Evolutionary conservation across 2,888 invertebrate genomes (phyloP), one percentile per base, ranked within the genome.

Genomic region (Aphidoletes aphidimyza): DNA sequence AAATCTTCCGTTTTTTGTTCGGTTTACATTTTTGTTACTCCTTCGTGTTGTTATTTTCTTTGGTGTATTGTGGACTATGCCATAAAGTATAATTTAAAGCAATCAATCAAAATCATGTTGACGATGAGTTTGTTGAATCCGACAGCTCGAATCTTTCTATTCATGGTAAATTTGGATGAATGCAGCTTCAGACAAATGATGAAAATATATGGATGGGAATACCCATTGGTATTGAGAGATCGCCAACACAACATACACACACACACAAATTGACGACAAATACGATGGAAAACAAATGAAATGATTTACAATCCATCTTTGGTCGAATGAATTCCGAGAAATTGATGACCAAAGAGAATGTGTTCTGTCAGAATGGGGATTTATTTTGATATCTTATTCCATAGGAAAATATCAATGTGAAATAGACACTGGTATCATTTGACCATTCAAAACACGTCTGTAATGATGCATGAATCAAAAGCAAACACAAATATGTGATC

Each of bases 71-170:
- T 34, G 26, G 14, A 69, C 9, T 8, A 22, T 69, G 34, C 69
- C 69, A 69, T 69, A 34, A 30, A 30, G 69, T 30, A 69, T 69
- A 30, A 69, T 69, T 69, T 69, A 69, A 30, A 69, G 69, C 69
- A 30, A 69, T 69, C 69, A 69, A 69, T 69, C 69, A 69, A 69
- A 69, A 69, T 69, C 11, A 69, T 30, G 69, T 69, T 17, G 26
- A n/a, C 14, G 69, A 30, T 69, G 30, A 30, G 11, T 30, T 69
- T 17, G 22, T 54, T 47, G 14, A 17, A 2, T 47, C 17, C 9
- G 14, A 19, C 47, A 47, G 1, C n/a, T 22, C 54, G n/a, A 54
- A 22, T n/a, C n/a, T 22, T 54, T 54, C 22, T 22, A 54, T 54
- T 54, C 54, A 54, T 54, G 22, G n/a, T 22, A 11, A 54, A 54